Conservation (phyloP, 2,888 invertebrate species). For the Heliconius cydno region DNA sequence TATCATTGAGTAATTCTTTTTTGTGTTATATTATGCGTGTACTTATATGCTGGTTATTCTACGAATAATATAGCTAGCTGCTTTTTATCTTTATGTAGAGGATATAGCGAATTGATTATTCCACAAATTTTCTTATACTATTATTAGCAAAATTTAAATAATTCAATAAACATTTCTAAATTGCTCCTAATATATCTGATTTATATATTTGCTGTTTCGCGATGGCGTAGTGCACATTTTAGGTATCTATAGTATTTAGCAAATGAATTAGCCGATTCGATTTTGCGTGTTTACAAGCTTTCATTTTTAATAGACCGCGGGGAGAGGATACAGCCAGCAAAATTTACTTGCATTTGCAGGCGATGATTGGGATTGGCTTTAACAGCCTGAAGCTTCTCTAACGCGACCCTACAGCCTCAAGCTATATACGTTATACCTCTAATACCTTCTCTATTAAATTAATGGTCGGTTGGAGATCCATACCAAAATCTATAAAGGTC, state of each 20-base stretch:
- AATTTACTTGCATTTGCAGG: slow-evolving; percentile 59
- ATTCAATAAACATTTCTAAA: slow-evolving; percentile 25
- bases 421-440: slow-evolving; percentile 59
- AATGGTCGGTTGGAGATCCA: slow-evolving; percentile 96
- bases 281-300: slow-evolving; percentile 59
- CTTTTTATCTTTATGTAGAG: slow-evolving; percentile 25
- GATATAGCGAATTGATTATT: slow-evolving; percentile 22
- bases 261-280: slow-evolving; percentile 52
- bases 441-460: slow-evolving; percentile 95
- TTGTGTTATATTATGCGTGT: slow-evolving; percentile 33
- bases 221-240: slow-evolving; percentile 52
- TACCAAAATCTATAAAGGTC: slow-evolving; percentile 97
- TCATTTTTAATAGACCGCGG: slow-evolving; percentile 44
- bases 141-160: slow-evolving; percentile 26
- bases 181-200: slow-evolving; percentile 45
- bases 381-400: slow-evolving; percentile 69
- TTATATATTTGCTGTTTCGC: slow-evolving; percentile 34
- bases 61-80: slow-evolving; percentile 23
- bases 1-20: slow-evolving; percentile 32
- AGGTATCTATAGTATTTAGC: slow-evolving; percentile 45
- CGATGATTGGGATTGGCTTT: slow-evolving; percentile 53
- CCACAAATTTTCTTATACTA: slow-evolving; percentile 22
- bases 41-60: slow-evolving; percentile 26
- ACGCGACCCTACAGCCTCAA: slow-evolving; percentile 64
- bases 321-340: slow-evolving; percentile 59